A percentile compares a stretch with the other conserved stretches of the same genome.
These are phyloP conservation scores for Zaprionus lachaisei DNA, from an alignment of 1,140 invertebrate species.

Conservation along the genomic window DNA sequence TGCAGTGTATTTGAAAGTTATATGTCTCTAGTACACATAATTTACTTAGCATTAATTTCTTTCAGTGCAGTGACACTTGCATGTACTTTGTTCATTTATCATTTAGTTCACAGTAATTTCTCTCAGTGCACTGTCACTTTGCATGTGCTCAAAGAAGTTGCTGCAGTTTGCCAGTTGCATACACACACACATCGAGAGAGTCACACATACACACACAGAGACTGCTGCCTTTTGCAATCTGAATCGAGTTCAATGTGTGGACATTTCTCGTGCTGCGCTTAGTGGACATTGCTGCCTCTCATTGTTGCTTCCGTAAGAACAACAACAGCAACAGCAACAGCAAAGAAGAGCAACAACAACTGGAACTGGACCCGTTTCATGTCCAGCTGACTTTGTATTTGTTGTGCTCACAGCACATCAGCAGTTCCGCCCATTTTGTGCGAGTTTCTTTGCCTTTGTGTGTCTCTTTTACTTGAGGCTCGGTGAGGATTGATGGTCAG, in stretches of 20 bases:
- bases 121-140: constrained; percentile 57
- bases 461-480: not conserved
- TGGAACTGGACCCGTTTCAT: constrained; percentile 36
- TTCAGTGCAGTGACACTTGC: not conserved
- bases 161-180: constrained; percentile 38
- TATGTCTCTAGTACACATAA: fast-evolving
- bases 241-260: constrained; percentile 72
- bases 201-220: constrained; percentile 12
- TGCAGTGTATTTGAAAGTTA: not conserved
- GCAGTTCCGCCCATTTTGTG: constrained; percentile 49
- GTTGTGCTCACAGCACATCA: constrained; percentile 35
- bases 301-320: constrained; percentile 72
- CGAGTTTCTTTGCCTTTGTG: constrained; percentile 25
- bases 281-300: constrained; percentile 48
- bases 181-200: constrained; percentile 10
- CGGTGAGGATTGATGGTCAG: constrained; percentile 11
- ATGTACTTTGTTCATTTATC: not conserved
- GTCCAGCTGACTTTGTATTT: constrained; percentile 58
- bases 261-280: constrained; percentile 63
- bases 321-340: constrained; percentile 22
- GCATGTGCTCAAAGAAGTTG: constrained; percentile 34
- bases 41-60: not conserved
- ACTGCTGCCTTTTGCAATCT: constrained; percentile 13
- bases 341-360: constrained; percentile 15
- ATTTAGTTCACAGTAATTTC: constrained; percentile 18